Percentiles rank a stretch among this genome's conserved stretches.
phyloP scores from a whole-genome alignment of 2,797 vertebrate species.

The Labeo calbasu region DNA sequence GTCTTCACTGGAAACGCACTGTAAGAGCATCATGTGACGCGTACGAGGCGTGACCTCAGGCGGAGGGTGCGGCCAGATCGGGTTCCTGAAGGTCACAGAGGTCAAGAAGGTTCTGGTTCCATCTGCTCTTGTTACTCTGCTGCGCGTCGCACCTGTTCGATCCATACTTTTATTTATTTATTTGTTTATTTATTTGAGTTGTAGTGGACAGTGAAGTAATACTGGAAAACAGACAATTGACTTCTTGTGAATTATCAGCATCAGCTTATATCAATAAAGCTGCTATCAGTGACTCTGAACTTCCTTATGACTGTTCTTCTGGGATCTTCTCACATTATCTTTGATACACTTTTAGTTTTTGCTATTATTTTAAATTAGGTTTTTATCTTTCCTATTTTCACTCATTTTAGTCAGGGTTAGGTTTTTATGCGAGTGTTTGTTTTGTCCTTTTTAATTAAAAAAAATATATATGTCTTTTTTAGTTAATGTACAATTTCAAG shows the following conservation, averaged over 20 bases:
- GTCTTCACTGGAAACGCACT: not conserved
- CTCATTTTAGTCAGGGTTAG: not conserved
- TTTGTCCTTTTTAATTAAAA: no score
- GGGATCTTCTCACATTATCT: not conserved
- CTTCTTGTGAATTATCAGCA: not conserved
- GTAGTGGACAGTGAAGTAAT: not conserved
- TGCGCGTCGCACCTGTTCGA: not conserved
- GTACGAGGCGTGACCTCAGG: not conserved
- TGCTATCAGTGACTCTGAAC: not conserved
- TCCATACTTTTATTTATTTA: not conserved
- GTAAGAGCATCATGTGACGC: not conserved
- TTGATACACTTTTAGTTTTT: not conserved
- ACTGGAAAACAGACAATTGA: not conserved
- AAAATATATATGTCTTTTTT: no score
- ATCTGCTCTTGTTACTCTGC: conserved; percentile 21
- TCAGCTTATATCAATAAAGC: not conserved
- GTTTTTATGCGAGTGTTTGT: not conserved
- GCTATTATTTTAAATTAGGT: not conserved
- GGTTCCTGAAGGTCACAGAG: conserved; percentile 38
- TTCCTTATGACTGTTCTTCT: not conserved
- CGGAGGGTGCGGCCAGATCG: conserved; percentile 16
- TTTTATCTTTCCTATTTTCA: not conserved
- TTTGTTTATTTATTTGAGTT: not conserved
- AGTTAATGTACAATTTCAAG: no score
- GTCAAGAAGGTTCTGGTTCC: conserved; percentile 30